Evolutionary conservation across 2,888 invertebrate species (phyloP).

Genomic region (Orthosia gracilis): DNA sequence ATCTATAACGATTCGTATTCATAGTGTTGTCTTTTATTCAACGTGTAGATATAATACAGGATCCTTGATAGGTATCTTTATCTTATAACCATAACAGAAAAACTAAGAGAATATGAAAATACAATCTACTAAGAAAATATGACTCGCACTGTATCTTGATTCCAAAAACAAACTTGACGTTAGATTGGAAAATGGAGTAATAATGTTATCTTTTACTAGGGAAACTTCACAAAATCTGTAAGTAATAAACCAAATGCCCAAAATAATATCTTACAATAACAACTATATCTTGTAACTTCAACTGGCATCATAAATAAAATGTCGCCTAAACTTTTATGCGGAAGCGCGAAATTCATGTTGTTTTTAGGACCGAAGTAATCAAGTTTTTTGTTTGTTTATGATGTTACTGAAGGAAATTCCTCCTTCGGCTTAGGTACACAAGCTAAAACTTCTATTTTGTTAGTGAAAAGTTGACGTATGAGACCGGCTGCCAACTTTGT

Average conservation of each 20-base stretch:
- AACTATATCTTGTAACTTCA: slow-evolving; percentile 51
- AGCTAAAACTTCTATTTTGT: slow-evolving; percentile 64
- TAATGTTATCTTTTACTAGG: neutral
- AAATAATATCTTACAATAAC: slow-evolving; percentile 11
- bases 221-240: neutral
- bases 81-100: neutral
- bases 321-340: slow-evolving; percentile 67
- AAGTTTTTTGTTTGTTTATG: slow-evolving; percentile 76
- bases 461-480: slow-evolving; percentile 54
- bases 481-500: slow-evolving; percentile 31
- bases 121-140: neutral
- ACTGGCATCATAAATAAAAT: slow-evolving; percentile 63
- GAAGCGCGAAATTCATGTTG: slow-evolving; percentile 70
- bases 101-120: neutral
- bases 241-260: slow-evolving; percentile 7
- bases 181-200: slow-evolving; percentile 2
- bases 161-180: neutral
- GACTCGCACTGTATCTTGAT: neutral
- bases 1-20: too few relatives aligned
- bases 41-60: too few relatives aligned
- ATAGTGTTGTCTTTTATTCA: too few relatives aligned
- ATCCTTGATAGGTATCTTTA: too few relatives aligned
- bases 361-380: slow-evolving; percentile 71
- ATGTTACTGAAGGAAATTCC: slow-evolving; percentile 64
- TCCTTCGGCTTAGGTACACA: slow-evolving; percentile 68